phyloP scores from a whole-genome alignment of 2,888 invertebrate species.

The Pollenia amentaria region DNA sequence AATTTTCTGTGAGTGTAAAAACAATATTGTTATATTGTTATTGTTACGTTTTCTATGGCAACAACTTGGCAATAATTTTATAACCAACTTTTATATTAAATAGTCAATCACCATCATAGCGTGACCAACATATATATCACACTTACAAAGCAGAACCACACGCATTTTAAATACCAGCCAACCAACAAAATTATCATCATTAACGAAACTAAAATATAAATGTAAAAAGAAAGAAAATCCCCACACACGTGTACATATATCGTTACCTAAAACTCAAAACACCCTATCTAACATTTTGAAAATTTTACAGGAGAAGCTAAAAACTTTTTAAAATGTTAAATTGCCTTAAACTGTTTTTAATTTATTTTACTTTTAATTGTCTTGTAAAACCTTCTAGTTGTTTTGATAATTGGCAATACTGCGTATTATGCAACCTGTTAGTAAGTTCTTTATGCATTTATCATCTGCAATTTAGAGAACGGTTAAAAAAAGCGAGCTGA shows the following conservation, averaged over 20 bases:
- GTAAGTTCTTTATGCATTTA: no score
- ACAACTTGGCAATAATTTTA: constrained; percentile 30
- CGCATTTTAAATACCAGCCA: constrained; percentile 25
- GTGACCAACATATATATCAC: constrained; percentile 47
- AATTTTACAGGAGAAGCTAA: no score
- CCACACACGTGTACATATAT: background rate
- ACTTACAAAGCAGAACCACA: constrained; percentile 39
- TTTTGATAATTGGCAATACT: no score
- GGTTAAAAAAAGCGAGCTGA: no score
- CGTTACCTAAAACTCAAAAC: no score
- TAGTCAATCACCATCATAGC: constrained; percentile 33
- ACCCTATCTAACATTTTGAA: no score
- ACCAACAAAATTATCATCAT: background rate
- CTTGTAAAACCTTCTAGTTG: no score
- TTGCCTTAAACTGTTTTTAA: no score
- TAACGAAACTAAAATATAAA: background rate
- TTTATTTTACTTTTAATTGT: no score
- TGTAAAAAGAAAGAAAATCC: background rate
- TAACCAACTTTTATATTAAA: constrained; percentile 26
- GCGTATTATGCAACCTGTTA: no score
- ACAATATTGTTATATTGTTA: constrained; percentile 9
- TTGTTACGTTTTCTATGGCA: constrained; percentile 20
- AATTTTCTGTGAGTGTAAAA: constrained; percentile 9
- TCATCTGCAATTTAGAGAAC: no score
- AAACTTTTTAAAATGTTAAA: no score